A percentile compares a stretch with the other conserved stretches of the same genome.
Evolutionary conservation across 2,113 vertebrate species (phyloP).

Genomic region (Bettongia penicillata): DNA sequence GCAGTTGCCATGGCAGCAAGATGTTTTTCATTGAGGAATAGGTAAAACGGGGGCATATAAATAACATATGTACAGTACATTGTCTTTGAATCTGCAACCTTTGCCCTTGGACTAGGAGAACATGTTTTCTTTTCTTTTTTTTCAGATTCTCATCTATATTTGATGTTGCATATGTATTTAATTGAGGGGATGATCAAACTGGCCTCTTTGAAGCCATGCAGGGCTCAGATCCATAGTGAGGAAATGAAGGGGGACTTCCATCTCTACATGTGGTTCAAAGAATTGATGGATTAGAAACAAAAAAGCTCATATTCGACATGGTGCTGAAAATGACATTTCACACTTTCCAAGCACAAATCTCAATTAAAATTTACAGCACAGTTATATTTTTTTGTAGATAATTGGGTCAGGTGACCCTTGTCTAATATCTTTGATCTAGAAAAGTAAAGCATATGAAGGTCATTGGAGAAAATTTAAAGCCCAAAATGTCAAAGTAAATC

Average conservation of each 20-base stretch:
- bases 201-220: conserved; percentile 79
- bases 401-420: background rate
- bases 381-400: conserved; percentile 34
- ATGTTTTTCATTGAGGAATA: conserved; percentile 84
- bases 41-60: conserved; percentile 85
- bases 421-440: conserved; percentile 26
- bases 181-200: conserved; percentile 71
- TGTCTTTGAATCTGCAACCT: conserved; percentile 79
- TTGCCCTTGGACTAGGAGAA: conserved; percentile 78
- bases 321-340: conserved; percentile 60
- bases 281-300: conserved; percentile 66
- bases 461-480: conserved; percentile 13
- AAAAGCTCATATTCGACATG: conserved; percentile 37
- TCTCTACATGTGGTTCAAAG: conserved; percentile 58
- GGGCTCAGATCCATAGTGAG: conserved; percentile 57
- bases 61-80: conserved; percentile 84
- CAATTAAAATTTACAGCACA: conserved; percentile 36
- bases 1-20: conserved; percentile 84
- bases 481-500: background rate
- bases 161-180: conserved; percentile 75
- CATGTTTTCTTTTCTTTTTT: conserved; percentile 71
- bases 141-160: conserved; percentile 74
- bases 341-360: conserved; percentile 2
- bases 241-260: conserved; percentile 66
- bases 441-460: background rate